phyloP scores from a whole-genome alignment of 2,113 vertebrate genomes.

The Cololabis saira region DNA sequence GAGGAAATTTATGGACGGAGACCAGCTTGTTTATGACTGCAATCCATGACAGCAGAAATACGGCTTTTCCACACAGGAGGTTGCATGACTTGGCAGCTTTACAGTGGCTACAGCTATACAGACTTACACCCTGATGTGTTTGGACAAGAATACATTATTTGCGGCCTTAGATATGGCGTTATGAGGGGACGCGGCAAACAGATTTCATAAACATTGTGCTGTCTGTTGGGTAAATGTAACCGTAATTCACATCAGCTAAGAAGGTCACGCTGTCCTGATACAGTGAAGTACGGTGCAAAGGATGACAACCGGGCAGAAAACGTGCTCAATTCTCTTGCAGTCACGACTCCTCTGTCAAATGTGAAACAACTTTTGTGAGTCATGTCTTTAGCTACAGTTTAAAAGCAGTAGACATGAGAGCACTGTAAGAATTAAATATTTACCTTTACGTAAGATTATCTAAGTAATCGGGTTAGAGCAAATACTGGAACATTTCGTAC shows the following conservation, averaged over 20 bases:
- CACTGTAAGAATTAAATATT: too few relatives aligned
- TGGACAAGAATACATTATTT: constrained; percentile 58
- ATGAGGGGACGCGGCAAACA: constrained; percentile 29
- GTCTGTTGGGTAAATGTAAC: constrained; percentile 46
- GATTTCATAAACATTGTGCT: constrained; percentile 53
- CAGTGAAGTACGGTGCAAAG: constrained; percentile 20
- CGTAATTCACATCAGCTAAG: constrained; percentile 45
- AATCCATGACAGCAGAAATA: constrained; percentile 46
- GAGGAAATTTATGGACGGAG: constrained; percentile 39
- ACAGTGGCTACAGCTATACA: constrained; percentile 32
- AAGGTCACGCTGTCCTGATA: constrained; percentile 44
- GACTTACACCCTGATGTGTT: constrained; percentile 45
- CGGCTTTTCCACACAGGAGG: constrained; percentile 28
- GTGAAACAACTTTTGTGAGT: too few relatives aligned
- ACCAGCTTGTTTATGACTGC: constrained; percentile 44
- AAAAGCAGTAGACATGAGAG: too few relatives aligned
- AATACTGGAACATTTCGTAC: too few relatives aligned
- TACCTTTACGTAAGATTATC: too few relatives aligned
- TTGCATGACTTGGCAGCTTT: constrained; percentile 45
- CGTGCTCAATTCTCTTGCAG: too few relatives aligned
- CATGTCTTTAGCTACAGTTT: too few relatives aligned
- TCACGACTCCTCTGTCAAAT: too few relatives aligned
- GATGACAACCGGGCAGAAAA: constrained; percentile 16
- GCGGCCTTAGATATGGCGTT: constrained; percentile 47
- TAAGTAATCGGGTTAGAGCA: too few relatives aligned